Evolutionary conservation across 2,888 invertebrate genomes (phyloP), one percentile per base, ranked within the genome.

Genomic region (Heliconius ismenius): DNA sequence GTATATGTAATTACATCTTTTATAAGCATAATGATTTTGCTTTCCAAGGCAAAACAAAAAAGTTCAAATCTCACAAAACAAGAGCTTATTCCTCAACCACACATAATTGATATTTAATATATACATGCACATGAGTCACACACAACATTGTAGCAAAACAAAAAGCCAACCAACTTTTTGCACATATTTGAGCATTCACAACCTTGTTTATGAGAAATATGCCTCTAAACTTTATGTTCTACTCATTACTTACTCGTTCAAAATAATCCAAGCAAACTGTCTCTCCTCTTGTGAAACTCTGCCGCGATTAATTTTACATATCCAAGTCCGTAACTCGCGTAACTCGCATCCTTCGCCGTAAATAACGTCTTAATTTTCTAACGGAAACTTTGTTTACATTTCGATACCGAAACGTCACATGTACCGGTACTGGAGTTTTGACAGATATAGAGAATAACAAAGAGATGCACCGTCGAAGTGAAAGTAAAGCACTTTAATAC

Each of bases 341-440:
- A 86, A 90, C 87, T 87, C 84, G 86, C 86, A 86, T 87, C 82
- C 85, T 86, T 85, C 85, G 84, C 86, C 89, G 89, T 91, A 90
- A 91, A 92, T 90, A 91, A 90, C 85, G 87, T 89, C 87, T 84
- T 86, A 90, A 89, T 87, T 85, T 85, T 84, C 83, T 82, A 86
- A 86, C 86, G 85, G 86, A 88, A 32, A 91, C 87, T 91, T 93
- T 94, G 94, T 94, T 94, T 94, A 94, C 94, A 92, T 91, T 92
- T 90, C 90, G 91, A 90, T 86, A 81, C 82, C 91, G 86, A 91
- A 94, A 93, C 92, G 94, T 93, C 94, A 91, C 92, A 93, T 89
- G 94, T 91, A 89, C 86, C 88, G 86, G 87, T 1, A 43, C 43
- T n/a, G 43, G 4, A 89, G 90, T 91, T 93, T 93, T 93, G 94